Base-by-base conservation (phyloP, 2,888 invertebrate species). In the Mycalesis mineus region DNA sequence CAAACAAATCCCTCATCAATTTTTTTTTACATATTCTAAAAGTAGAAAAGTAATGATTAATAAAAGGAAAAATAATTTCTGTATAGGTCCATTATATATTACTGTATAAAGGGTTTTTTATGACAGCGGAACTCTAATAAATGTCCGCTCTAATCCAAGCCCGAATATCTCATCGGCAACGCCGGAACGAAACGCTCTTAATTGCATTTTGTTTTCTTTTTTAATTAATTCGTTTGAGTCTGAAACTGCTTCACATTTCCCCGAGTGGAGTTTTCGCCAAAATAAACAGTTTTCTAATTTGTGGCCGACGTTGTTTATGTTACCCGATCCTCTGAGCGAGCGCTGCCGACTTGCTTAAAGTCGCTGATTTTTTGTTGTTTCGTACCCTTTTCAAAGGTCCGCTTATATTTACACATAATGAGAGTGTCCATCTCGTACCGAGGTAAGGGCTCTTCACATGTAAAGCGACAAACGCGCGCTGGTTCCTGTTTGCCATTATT, bases 231-330 rank as follows among this genome's bases (percentile, higher is more conserved):
- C 57, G 48, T 42, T 57, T 45, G 45, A 53, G 47, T 48, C 52
- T 47, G 47, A 14, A 51, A 52, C 57, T 40, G 52, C 51, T 57
- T 57, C 52, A 47, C 53, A 54, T 60, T 58, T 58, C 33, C 42
- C 54, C 55, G 58, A 40, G 50, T 47, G 44, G 58, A 45, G 57
- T 58, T 63, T 63, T 52, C 56, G 63, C 57, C 63, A 61, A 61
- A 59, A 59, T 55, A 59, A 63, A 61, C 63, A 63, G 49, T 63
- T 61, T 63, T 61, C 58, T 63, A 63, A 63, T 61, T 61, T 58
- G 61, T 58, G 61, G 56, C 55, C 52, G 49, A 39, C 58, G 47
- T 39, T 61, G 61, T 63, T 63, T 61, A 51, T 44, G 54, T 60
- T 59, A 37, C 52, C 49, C 54, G 53, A 55, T 60, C 47, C 53